phyloP scores from a whole-genome alignment of 2,113 vertebrate genomes.

The Andinoacara biseriatus region DNA sequence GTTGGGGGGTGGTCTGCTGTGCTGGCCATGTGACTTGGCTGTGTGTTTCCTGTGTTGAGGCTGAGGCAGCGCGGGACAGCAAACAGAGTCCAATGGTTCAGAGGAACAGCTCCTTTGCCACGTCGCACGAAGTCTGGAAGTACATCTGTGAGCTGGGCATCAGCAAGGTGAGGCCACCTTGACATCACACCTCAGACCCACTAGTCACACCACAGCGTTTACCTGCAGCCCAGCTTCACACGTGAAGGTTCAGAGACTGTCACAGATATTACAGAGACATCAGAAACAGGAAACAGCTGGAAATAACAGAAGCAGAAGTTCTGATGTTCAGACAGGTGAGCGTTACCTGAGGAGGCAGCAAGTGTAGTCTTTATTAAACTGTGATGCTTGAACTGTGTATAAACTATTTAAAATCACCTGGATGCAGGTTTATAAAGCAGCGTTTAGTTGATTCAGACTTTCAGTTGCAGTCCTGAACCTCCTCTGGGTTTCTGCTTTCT shows the following conservation, averaged over 20 bases:
- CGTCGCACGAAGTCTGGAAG: slow-evolving; percentile 98
- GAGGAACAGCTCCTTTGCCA: slow-evolving; percentile 95
- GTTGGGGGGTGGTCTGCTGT: background rate
- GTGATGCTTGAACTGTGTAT: no score
- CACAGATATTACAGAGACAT: background rate
- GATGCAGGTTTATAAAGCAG: background rate
- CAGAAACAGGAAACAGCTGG: background rate
- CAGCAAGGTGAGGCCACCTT: slow-evolving; percentile 80
- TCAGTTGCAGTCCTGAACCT: no score
- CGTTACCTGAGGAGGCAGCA: background rate
- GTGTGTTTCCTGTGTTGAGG: slow-evolving; percentile 30
- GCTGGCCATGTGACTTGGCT: background rate
- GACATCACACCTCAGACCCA: slow-evolving; percentile 2
- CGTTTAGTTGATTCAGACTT: background rate
- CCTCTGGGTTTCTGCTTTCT: no score
- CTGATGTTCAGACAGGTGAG: background rate
- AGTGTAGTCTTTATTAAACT: accelerated
- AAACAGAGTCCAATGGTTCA: slow-evolving; percentile 97
- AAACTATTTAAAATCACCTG: background rate
- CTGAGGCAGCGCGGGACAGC: slow-evolving; percentile 89
- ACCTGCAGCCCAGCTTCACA: background rate
- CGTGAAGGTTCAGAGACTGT: no score
- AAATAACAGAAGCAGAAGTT: no score
- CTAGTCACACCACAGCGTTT: background rate
- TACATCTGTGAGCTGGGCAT: slow-evolving; percentile 97